Base-by-base conservation (phyloP, 2,113 vertebrate species). In the Acinonyx jubatus region DNA sequence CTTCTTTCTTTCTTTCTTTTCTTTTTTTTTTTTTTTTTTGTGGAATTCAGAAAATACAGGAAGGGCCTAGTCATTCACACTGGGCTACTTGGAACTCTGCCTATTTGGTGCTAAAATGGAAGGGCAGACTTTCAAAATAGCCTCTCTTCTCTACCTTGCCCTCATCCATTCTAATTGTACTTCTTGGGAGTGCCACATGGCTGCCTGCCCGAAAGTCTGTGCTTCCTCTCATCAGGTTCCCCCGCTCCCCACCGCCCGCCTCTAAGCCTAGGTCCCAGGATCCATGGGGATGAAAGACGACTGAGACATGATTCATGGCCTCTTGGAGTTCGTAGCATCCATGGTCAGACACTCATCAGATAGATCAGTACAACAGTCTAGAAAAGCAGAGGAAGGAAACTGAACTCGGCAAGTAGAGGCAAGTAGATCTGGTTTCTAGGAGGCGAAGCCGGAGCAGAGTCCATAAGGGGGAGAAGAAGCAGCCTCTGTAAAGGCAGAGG, bases 271-370 rank as follows among this genome's bases (percentile, higher is more conserved):
- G n/a, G 29, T 61, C 69, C 45, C 85, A 19, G 33, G 50, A 18
- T 5, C 55, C 1, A 8, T 0, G 1, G 16, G 36, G 13, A 52
- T 7, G 29, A 50, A 73, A 7, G 7, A 48, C 9, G 25, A 57
- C 1, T 13, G 2, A 63, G 12, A 57, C 19, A 1, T 2, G 33
- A 31, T 23, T 81, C 31, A 23, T 6, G 13, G 16, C 36, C 55
- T 57, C 15, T 38, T 18, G 18, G 9, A 88, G 48, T 5, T 57
- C 19, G 19, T 5, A 25, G 57, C 4, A 3, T 52, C 27, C 18
- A 0, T n/a, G 21, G 48, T 29, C 38, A 74, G 48, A 19, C 7
- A 0, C 21, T 45, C 4, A 1, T 86, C 55, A 66, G 13, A 31
- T 15, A 48, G 12, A 27, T 74, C 23, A 57, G 41, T 21, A 16